Conservation (phyloP, 2,888 invertebrate genomes). For the Archips crataeganus region DNA sequence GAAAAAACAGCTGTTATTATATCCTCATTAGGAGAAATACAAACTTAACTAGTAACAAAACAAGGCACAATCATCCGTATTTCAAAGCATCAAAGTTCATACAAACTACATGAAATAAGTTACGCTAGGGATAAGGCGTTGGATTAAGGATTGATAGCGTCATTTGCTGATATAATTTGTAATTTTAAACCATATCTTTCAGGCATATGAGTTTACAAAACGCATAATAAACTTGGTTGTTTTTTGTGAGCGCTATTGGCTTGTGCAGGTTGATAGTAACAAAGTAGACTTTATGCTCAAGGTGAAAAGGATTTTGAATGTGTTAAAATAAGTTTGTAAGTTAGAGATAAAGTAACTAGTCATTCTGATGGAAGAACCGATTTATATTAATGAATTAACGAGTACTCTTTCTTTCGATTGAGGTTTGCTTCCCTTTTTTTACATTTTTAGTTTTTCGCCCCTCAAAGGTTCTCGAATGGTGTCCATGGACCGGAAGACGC, state of each 20-base stretch:
- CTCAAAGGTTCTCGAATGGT: too few species aligned
- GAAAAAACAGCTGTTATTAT: conserved; percentile 74
- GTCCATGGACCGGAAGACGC: too few species aligned
- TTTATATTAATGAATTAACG: conserved; percentile 66
- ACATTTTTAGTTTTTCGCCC: too few species aligned
- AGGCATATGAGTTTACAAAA: conserved; percentile 10
- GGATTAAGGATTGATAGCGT: conserved; percentile 51
- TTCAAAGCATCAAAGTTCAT: conserved; percentile 32
- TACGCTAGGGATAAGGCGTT: conserved; percentile 42
- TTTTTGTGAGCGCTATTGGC: neutral
- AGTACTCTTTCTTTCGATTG: conserved; percentile 52
- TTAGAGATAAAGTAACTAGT: conserved; percentile 48
- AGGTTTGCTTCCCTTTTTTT: conserved; percentile 34
- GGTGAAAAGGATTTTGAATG: conserved; percentile 22
- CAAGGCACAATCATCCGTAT: conserved; percentile 45
- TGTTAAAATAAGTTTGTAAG: conserved; percentile 17
- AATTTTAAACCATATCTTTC: conserved; percentile 40
- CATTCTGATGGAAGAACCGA: conserved; percentile 56
- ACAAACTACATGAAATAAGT: conserved; percentile 39
- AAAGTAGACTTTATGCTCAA: conserved; percentile 18
- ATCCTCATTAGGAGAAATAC: conserved; percentile 74
- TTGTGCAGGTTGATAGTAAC: neutral
- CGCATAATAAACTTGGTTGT: conserved; percentile 12
- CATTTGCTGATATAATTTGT: conserved; percentile 43
- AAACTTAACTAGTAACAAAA: conserved; percentile 43